Evolutionary conservation across 1,140 invertebrate genomes (phyloP), one percentile per base, ranked within the genome.

Genomic region (Drosophila orosa): DNA sequence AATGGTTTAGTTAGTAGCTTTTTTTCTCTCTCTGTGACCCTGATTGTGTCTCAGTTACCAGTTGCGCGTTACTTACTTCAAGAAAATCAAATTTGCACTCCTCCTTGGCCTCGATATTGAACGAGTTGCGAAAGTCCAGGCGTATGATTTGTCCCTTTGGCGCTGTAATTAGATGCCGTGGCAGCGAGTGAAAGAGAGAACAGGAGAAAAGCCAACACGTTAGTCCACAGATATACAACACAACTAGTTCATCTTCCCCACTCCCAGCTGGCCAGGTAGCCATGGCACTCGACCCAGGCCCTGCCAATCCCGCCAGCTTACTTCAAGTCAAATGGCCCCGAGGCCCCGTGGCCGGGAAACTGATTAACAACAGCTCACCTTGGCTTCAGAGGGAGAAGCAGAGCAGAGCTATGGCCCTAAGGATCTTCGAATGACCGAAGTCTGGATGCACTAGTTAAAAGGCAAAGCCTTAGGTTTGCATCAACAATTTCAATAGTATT

Each of bases 21-120:
- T 6, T 66, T 35, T 60, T 55, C 24, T 44, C 54, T 24, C 55
- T 15, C 19, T 63, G 54, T 27, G 2, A 0, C 12, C 15, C 15
- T 9, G 9, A 27, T 27, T 50, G 48, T 24, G 37, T 63, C n/a
- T 29, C 19, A 63, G 37, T 24, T 74, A 33, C 37, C 45, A 67
- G 37, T 63, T 35, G 22, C 22, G 37, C 56, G 19, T 65, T 50
- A 80, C 84, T 92, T 84, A 97, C 94, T 91, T 98, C 97, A 39
- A 98, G 92, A 92, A 94, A 97, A 92, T 98, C 97, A 92, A 96
- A 97, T 92, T 94, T 94, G 92, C 97, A 98, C 37, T 94, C 93
- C 15, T 94, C 92, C 31, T 95, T 95, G 24, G 94, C 93, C 92
- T 98, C 97, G 58, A 98, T 93, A 54, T 95, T 92, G 92, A 98